Evolutionary conservation across 2,797 vertebrate species (phyloP).

Genomic region (Intellagama lesueurii): DNA sequence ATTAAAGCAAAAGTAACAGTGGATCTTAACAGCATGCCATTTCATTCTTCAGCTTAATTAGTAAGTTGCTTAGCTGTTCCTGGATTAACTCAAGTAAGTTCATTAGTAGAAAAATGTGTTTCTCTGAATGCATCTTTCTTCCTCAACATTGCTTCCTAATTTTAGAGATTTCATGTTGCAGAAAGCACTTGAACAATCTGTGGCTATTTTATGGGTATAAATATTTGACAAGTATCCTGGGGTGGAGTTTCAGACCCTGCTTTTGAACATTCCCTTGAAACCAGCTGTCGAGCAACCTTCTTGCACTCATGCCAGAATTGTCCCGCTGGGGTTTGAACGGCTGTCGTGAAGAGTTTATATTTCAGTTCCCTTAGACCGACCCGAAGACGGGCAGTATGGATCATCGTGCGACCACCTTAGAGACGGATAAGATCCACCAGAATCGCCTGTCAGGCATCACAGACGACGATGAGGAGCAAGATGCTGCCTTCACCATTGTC

Average conservation of each 20-base stretch:
- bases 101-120: conserved; percentile 63
- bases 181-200: conserved; percentile 75
- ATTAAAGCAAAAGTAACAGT: conserved; percentile 57
- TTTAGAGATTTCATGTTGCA: conserved; percentile 85
- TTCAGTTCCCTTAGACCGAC: conserved; percentile 59
- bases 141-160: conserved; percentile 77
- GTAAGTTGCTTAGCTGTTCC: conserved; percentile 69
- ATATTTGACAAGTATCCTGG: conserved; percentile 82
- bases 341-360: conserved; percentile 49
- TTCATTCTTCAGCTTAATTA: conserved; percentile 71
- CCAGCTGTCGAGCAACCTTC: conserved; percentile 75
- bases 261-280: conserved; percentile 75
- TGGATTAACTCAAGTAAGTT: conserved; percentile 68
- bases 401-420: conserved; percentile 61
- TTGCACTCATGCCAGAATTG: conserved; percentile 65
- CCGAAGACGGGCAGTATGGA: conserved; percentile 79
- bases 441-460: conserved; percentile 79
- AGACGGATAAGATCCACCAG: conserved; percentile 71
- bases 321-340: conserved; percentile 50
- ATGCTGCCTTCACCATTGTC: conserved; percentile 92
- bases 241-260: conserved; percentile 78
- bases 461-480: conserved; percentile 88
- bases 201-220: conserved; percentile 82
- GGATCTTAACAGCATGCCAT: conserved; percentile 63
- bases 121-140: conserved; percentile 69